Conservation (phyloP, 2,888 invertebrate genomes). For the Balanococcus diminutus region DNA sequence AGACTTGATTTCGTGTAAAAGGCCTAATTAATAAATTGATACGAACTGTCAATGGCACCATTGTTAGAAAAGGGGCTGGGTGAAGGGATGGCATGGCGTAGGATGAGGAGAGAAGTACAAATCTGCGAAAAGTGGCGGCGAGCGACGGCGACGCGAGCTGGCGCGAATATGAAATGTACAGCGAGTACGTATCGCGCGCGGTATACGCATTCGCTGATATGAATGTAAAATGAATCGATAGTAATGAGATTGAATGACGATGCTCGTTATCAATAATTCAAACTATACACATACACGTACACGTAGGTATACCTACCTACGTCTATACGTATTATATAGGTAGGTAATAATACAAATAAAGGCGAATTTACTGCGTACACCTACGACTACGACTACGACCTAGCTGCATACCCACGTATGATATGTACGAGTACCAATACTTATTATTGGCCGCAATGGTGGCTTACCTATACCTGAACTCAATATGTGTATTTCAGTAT, state of each 20-base stretch:
- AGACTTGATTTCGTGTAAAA: conserved; percentile 2
- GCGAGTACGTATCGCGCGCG: not conserved
- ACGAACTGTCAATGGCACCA: conserved; percentile 4
- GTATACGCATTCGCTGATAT: conserved; percentile 20
- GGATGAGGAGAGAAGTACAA: not conserved
- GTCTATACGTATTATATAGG: not conserved
- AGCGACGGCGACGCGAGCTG: not conserved
- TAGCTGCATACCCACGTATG: not conserved
- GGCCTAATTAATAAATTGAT: conserved; percentile 35
- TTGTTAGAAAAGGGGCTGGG: not conserved
- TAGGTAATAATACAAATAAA: conserved; percentile 27
- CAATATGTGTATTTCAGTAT: not conserved
- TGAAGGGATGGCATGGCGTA: not conserved
- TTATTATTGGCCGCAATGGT: not conserved
- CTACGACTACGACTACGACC: not conserved
- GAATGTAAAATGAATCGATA: conserved; percentile 50
- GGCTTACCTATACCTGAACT: not conserved
- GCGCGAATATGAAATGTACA: not conserved
- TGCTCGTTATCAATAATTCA: conserved; percentile 49
- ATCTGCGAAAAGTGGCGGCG: not conserved
- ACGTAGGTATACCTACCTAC: not conserved
- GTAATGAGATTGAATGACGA: conserved; percentile 52
- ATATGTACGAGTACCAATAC: too few relatives aligned
- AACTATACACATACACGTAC: not conserved
- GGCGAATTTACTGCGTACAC: conserved; percentile 9